phyloP scores from a whole-genome alignment of 2,797 vertebrate genomes.

The Sparus aurata region DNA sequence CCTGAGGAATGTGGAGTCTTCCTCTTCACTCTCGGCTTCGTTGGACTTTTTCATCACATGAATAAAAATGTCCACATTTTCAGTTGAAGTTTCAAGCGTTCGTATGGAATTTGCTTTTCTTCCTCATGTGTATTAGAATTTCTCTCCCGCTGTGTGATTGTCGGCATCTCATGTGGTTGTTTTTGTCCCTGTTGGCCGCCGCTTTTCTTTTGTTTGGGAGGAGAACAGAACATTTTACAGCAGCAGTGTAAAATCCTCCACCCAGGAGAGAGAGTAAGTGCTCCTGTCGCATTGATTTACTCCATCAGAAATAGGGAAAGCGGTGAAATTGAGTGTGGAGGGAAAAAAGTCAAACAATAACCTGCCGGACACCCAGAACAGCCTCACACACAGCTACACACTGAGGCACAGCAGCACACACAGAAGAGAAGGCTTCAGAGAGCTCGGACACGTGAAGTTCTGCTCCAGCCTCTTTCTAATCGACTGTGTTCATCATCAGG shows the following conservation, averaged over 20 bases:
- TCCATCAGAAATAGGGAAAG: slow-evolving; percentile 48
- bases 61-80: no score
- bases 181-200: slow-evolving; percentile 15
- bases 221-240: slow-evolving; percentile 21
- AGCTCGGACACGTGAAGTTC: slow-evolving; percentile 5
- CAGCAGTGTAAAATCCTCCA: slow-evolving; percentile 35
- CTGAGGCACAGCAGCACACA: not conserved
- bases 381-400: slow-evolving; percentile 1
- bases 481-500: slow-evolving; percentile 10
- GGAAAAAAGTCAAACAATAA: slow-evolving; percentile 17
- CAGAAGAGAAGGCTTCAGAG: slow-evolving; percentile 5
- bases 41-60: no score
- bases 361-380: slow-evolving; percentile 6
- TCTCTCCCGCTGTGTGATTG: not conserved
- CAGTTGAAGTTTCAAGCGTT: no score
- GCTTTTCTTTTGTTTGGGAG: slow-evolving; percentile 32
- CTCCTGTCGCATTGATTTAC: slow-evolving; percentile 52
- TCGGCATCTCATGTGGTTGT: slow-evolving; percentile 4
- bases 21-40: no score
- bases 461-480: not conserved
- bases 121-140: not conserved
- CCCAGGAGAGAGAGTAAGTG: slow-evolving; percentile 6
- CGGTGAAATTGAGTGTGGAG: slow-evolving; percentile 56
- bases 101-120: not conserved
- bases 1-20: not conserved